A percentile compares a stretch with the other conserved stretches of the same genome.
These are phyloP conservation scores for Pherbina coryleti DNA, from an alignment of 2,888 invertebrate genomes.

Conservation along the genomic window DNA sequence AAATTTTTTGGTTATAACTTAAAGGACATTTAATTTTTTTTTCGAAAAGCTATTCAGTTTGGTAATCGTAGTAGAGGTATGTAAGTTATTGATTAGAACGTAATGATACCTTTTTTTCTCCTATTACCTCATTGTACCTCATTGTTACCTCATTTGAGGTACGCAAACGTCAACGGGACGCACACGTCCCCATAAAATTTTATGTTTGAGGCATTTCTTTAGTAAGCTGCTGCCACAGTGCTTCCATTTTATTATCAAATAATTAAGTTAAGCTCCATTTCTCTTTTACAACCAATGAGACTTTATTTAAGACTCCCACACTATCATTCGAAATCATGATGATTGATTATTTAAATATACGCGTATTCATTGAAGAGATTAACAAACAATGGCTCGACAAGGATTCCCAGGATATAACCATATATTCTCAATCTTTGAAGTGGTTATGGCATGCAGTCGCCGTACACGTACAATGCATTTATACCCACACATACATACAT, in stretches of 20 bases:
- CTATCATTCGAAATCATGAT: background rate
- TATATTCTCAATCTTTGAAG: background rate
- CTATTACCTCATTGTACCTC: too few species aligned
- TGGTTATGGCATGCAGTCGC: background rate
- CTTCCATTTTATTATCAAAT: background rate
- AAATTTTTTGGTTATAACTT: too few species aligned
- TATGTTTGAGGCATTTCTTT: background rate
- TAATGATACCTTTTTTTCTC: too few species aligned
- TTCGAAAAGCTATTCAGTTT: too few species aligned
- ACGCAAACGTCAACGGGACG: too few species aligned
- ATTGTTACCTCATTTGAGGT: too few species aligned
- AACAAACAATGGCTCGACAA: background rate
- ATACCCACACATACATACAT: background rate
- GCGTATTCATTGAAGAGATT: background rate
- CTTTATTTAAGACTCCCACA: constrained; percentile 17
- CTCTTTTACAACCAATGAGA: background rate
- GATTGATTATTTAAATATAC: background rate
- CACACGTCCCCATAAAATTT: too few species aligned
- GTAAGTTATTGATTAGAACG: too few species aligned
- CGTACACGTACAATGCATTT: background rate
- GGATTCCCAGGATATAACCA: background rate
- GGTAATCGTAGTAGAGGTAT: too few species aligned
- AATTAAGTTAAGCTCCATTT: background rate
- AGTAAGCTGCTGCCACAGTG: background rate
- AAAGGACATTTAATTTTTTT: too few species aligned